These are phyloP conservation scores for Plectropomus leopardus DNA, from an alignment of 2,113 vertebrate genomes.

Conservation along the genomic window DNA sequence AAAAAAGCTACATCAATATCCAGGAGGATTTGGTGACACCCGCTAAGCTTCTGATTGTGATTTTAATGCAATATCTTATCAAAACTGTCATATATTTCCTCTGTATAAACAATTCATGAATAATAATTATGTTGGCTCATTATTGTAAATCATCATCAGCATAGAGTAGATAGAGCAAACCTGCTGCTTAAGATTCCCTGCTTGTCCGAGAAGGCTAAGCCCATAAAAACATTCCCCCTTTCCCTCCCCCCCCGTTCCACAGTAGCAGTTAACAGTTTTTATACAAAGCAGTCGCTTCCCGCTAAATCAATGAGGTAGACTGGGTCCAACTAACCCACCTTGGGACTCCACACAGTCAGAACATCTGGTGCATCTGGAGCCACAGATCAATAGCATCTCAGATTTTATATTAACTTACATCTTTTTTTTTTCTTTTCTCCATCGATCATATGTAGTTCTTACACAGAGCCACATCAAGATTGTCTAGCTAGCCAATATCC, in stretches of 20 bases:
- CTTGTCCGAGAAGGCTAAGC: conserved; percentile 86
- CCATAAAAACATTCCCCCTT: conserved; percentile 78
- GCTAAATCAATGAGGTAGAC: conserved; percentile 89
- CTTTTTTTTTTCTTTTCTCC: conserved; percentile 51
- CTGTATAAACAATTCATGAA: conserved; percentile 83
- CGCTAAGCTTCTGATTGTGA: conserved; percentile 82
- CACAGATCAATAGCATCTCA: conserved; percentile 79
- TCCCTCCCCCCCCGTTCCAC: conserved; percentile 71
- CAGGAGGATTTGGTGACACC: conserved; percentile 78
- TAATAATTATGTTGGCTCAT: conserved; percentile 82
- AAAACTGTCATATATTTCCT: conserved; percentile 81
- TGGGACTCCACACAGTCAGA: conserved; percentile 79
- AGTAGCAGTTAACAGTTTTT: conserved; percentile 87
- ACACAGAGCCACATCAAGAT: conserved; percentile 83
- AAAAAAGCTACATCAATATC: conserved; percentile 75
- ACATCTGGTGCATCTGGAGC: conserved; percentile 78
- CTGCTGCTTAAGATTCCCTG: conserved; percentile 88
- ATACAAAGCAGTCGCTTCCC: conserved; percentile 87
- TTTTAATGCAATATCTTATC: conserved; percentile 82
- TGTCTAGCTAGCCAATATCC: conserved; percentile 87
- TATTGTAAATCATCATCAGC: conserved; percentile 84
- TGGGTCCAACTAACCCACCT: conserved; percentile 85
- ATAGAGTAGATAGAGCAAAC: conserved; percentile 86
- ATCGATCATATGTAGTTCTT: conserved; percentile 73
- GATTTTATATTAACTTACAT: conserved; percentile 75